Evolutionary conservation across 2,113 vertebrate species (phyloP).

Genomic region (Chrysemys picta): DNA sequence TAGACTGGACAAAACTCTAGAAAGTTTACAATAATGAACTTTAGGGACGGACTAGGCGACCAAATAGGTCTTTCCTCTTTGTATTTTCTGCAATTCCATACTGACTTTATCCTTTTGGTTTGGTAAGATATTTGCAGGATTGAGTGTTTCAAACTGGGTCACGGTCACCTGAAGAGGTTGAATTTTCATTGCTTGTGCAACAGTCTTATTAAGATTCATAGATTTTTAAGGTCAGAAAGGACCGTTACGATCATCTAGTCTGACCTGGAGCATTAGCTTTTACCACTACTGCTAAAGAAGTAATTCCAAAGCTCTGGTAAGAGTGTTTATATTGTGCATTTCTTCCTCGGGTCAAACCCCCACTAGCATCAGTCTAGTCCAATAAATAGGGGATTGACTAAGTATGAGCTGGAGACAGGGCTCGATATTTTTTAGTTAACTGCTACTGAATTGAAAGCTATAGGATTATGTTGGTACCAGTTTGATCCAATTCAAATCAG

Average conservation of each 20-base stretch:
- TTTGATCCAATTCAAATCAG: background rate
- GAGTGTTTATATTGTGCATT: background rate
- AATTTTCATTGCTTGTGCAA: background rate
- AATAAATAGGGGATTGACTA: background rate
- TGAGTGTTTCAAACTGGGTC: background rate
- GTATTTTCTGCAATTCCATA: background rate
- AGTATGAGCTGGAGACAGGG: background rate
- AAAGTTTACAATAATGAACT: slow-evolving; percentile 20
- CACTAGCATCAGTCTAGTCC: background rate
- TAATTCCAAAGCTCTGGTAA: background rate
- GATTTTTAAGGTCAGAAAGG: background rate
- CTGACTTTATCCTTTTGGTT: background rate
- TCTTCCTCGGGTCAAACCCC: background rate
- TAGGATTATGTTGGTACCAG: background rate
- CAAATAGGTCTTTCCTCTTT: background rate
- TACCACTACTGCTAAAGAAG: background rate
- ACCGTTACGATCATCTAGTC: background rate
- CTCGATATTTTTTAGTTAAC: background rate
- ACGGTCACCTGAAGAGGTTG: background rate
- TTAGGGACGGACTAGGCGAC: background rate
- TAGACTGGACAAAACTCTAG: background rate
- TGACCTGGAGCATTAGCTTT: background rate
- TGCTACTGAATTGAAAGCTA: background rate
- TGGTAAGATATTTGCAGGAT: background rate
- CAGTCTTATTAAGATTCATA: background rate